Percentiles rank a stretch among this genome's conserved stretches.
These are phyloP conservation scores for Botia almorhae DNA, from an alignment of 2,797 vertebrate species.

Conservation along the genomic window DNA sequence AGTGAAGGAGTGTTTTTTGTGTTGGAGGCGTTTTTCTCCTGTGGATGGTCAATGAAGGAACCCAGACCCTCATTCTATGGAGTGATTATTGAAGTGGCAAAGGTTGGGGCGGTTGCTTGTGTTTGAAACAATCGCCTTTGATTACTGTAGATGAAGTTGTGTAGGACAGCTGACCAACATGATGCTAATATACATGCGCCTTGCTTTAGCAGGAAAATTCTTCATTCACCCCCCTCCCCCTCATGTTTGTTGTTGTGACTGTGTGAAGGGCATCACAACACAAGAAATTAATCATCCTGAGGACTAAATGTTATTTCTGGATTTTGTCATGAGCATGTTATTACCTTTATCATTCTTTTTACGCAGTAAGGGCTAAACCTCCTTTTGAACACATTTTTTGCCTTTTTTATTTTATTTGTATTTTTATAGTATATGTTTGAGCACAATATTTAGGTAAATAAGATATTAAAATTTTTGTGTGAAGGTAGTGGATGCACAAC, in stretches of 20 bases:
- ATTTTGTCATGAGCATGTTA: neutral
- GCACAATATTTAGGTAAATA: too few species aligned
- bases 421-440: too few species aligned
- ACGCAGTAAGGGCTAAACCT: neutral
- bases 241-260: neutral
- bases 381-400: too few species aligned
- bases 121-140: neutral
- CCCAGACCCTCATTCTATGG: constrained; percentile 23
- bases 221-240: neutral
- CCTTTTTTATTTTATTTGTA: too few species aligned
- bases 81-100: constrained; percentile 36
- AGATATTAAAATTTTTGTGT: too few species aligned
- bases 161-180: constrained; percentile 3
- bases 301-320: neutral
- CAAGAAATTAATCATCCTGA: constrained; percentile 16
- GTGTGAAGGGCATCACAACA: constrained; percentile 15
- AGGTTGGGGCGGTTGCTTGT: neutral
- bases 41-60: constrained; percentile 32
- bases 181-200: neutral
- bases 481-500: too few species aligned
- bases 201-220: constrained; percentile 23
- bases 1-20: constrained; percentile 56
- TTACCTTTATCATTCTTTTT: neutral
- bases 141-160: neutral
- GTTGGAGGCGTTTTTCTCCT: neutral